phyloP scores from a whole-genome alignment of 2,797 vertebrate species.

The Cercopithecus hamlyni region DNA sequence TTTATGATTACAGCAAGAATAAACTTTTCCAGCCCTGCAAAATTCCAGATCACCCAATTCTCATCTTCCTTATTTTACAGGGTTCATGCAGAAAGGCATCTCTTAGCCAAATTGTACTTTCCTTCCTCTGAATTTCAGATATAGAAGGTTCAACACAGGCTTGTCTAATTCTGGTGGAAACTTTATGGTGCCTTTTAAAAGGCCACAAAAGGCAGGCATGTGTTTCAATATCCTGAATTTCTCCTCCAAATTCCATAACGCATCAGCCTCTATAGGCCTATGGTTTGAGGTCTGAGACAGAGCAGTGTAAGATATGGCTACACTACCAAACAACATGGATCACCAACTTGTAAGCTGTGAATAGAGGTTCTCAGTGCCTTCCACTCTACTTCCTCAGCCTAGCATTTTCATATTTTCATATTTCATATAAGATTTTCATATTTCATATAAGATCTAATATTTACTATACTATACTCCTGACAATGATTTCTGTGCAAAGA shows the following conservation, averaged over 20 bases:
- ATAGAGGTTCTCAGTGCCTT: not conserved
- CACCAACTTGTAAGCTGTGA: not conserved
- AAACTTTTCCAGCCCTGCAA: not conserved
- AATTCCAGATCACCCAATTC: not conserved
- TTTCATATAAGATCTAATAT: not conserved
- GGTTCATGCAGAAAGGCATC: not conserved
- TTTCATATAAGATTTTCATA: not conserved
- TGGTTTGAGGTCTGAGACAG: not conserved
- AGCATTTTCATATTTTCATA: not conserved
- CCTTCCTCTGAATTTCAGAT: not conserved
- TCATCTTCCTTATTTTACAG: not conserved
- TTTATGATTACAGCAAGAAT: not conserved
- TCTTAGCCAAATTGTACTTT: not conserved
- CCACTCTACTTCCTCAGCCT: not conserved
- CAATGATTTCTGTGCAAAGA: not conserved
- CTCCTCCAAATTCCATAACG: not conserved
- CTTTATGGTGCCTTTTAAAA: not conserved
- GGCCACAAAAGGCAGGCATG: not conserved
- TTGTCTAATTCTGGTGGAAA: not conserved
- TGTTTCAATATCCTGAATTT: not conserved
- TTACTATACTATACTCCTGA: not conserved
- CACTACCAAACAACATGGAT: not conserved
- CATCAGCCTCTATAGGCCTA: not conserved
- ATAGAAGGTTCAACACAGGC: not conserved
- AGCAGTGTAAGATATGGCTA: not conserved